Percentiles rank a stretch among this genome's conserved stretches.
These are phyloP conservation scores for Drosophila persimilis DNA, from an alignment of 1,140 invertebrate genomes.

Conservation along the genomic window DNA sequence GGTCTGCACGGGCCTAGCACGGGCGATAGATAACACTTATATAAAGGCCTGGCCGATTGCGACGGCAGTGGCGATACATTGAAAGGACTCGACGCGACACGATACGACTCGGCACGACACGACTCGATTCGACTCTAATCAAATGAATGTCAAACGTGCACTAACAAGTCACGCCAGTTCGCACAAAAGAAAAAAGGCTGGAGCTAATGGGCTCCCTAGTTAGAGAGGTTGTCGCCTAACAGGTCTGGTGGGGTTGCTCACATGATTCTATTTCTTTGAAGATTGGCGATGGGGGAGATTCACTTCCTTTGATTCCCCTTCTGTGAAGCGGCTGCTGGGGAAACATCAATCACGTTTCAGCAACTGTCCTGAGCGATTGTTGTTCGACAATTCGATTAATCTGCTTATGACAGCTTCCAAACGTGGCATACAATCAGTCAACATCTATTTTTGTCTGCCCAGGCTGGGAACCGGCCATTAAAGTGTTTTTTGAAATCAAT, in stretches of 20 bases:
- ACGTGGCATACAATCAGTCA: no score
- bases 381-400: no score
- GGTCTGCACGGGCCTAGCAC: not conserved
- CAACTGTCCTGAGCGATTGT: no score
- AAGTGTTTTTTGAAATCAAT: not conserved
- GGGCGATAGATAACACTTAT: slow-evolving; percentile 20
- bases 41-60: slow-evolving; percentile 4
- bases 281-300: not conserved
- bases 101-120: no score
- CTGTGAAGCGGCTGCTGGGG: not conserved
- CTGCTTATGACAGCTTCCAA: no score
- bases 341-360: no score
- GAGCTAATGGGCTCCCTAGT: not conserved
- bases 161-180: slow-evolving; percentile 31
- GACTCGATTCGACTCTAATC: slow-evolving; percentile 11
- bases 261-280: slow-evolving; percentile 17
- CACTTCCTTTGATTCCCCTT: no score
- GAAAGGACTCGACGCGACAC: slow-evolving; percentile 2
- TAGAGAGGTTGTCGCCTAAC: not conserved
- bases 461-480: no score
- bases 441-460: no score
- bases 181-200: slow-evolving; percentile 1
- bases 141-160: slow-evolving; percentile 40
- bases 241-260: not conserved
- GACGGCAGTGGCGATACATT: not conserved